phyloP scores from a whole-genome alignment of 2,113 vertebrate species.

The Megaceryle maxima region DNA sequence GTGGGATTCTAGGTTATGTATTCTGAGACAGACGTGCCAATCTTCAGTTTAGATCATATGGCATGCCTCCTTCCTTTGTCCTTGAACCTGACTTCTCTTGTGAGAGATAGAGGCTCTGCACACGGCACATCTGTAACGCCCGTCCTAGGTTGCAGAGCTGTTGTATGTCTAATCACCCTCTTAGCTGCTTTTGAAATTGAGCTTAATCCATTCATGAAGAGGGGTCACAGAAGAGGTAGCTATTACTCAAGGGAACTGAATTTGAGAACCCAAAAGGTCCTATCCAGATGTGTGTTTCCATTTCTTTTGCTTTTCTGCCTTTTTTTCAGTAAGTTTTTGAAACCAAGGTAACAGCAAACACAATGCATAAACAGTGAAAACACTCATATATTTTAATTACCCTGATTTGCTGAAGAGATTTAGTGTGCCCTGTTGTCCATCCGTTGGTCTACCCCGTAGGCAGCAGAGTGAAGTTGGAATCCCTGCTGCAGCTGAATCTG shows the following conservation, averaged over 20 bases:
- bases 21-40: neutral
- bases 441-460: rapidly evolving
- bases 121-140: neutral
- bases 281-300: neutral
- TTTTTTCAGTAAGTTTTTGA: neutral
- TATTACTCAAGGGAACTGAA: neutral
- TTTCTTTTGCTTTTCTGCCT: neutral
- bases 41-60: neutral
- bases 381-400: neutral
- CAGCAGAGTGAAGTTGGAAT: neutral
- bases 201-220: neutral
- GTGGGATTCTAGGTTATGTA: neutral
- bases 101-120: neutral
- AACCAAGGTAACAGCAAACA: neutral
- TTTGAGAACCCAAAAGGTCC: neutral
- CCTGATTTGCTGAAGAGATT: neutral
- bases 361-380: neutral
- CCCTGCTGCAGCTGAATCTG: neutral
- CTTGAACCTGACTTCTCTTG: neutral
- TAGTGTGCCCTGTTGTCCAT: neutral
- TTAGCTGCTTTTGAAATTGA: neutral
- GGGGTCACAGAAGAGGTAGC: neutral
- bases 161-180: neutral
- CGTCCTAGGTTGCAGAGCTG: rapidly evolving
- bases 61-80: neutral